Evolutionary conservation across 2,113 vertebrate genomes (phyloP), one percentile per base, ranked within the genome.

Genomic region (Rhinopomastus cyanomelas): DNA sequence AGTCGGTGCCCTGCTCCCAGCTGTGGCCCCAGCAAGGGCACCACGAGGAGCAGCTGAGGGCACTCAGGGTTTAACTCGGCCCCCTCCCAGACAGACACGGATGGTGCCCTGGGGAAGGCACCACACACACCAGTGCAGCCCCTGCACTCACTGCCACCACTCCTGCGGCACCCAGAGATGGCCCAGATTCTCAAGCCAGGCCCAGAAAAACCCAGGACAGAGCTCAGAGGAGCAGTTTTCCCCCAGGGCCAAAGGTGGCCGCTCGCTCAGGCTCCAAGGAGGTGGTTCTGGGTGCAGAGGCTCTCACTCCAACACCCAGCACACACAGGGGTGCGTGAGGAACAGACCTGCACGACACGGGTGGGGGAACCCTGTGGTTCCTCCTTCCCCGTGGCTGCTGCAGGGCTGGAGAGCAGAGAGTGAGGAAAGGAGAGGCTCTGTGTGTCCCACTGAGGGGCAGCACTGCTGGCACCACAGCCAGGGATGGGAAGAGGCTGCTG

Each of bases 1-100:
- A 79, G 88, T 44, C n/a, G 72, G n/a, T 20, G 67, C 67, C 94
- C 74, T 88, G 88, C 80, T 80, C 73, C 74, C n/a, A 90, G 95
- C 57, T 62, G 68, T 82, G 67, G 32, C 39, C 83, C 6, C 79
- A 92, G 93, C 90, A 69, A 77, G 71, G 77, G 88, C 90, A 88
- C 53, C 51, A 56, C n/a, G 8, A 73, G 76, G 25, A 78, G 65
- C 61, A 32, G 6, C 27, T 20, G 14, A 11, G 30, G 42, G 64
- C 44, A 15, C 8, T 26, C n/a, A n/a, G 64, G 18, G 51, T 42
- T 77, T 34, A 56, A 55, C 18, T 80, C 88, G 46, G 75, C 8
- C 48, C 68, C 46, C 84, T 52, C 3, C 3, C 62, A 75, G 71
- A 25, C 32, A 10, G 34, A 5, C 0, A 4, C 8, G 51, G 89